Conservation (phyloP, 2,797 vertebrate genomes). For the Neosilurus mollespiculum region DNA sequence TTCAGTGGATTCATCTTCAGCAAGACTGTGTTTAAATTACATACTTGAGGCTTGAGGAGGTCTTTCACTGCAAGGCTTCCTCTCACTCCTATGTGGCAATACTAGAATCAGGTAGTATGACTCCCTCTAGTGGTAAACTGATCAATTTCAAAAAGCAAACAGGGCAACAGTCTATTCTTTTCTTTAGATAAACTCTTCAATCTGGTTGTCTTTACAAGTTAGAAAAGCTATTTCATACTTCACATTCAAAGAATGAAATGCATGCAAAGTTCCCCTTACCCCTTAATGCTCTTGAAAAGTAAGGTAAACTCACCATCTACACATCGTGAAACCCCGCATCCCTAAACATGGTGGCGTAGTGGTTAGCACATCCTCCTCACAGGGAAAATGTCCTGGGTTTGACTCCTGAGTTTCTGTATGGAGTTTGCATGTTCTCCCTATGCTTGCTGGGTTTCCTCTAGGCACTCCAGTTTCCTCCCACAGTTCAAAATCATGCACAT, state of each 20-base stretch:
- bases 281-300: background rate
- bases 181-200: background rate
- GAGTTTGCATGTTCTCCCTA: too few species aligned
- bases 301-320: background rate
- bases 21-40: background rate
- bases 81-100: background rate
- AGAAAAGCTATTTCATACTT: background rate
- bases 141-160: background rate
- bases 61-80: background rate
- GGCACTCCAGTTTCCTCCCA: too few species aligned
- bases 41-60: background rate
- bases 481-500: too few species aligned
- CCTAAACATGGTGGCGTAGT: background rate
- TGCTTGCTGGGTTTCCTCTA: too few species aligned
- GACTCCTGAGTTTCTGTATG: too few species aligned
- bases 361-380: too few species aligned
- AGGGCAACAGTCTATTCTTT: background rate
- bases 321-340: background rate
- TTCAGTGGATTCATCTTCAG: background rate
- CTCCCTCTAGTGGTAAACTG: conserved; percentile 47
- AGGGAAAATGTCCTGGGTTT: too few species aligned
- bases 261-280: background rate
- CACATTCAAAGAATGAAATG: background rate
- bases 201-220: background rate
- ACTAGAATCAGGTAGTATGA: conserved; percentile 10